A percentile compares a stretch with the other conserved stretches of the same genome.
Conservation (phyloP, 2,888 invertebrate species). For the Lasiommata megera region DNA sequence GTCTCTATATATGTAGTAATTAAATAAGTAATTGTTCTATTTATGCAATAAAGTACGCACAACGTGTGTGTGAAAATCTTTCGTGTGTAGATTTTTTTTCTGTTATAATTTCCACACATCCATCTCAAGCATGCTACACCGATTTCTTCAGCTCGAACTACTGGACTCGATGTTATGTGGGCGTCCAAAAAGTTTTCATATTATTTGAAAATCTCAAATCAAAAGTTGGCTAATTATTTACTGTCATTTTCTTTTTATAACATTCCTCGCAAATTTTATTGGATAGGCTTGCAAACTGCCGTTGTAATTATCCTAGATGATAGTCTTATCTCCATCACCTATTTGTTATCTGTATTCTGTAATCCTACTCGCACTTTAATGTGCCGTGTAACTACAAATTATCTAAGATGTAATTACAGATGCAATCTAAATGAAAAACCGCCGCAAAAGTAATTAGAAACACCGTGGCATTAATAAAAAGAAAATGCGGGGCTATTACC, state of each 20-base stretch:
- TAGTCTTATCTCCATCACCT: conserved; percentile 4
- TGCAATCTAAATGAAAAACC: conserved; percentile 31
- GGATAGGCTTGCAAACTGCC: background rate
- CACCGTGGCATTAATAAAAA: conserved; percentile 21
- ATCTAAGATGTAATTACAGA: conserved; percentile 28
- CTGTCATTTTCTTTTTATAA: background rate
- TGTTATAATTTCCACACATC: too few relatives aligned
- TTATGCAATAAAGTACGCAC: too few relatives aligned
- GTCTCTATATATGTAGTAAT: too few relatives aligned
- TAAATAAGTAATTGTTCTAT: too few relatives aligned
- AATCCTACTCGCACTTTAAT: conserved; percentile 13
- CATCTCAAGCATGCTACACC: background rate
- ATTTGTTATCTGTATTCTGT: conserved; percentile 14
- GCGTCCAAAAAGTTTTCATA: too few relatives aligned
- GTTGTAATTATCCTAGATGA: conserved; percentile 7
- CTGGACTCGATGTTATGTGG: too few relatives aligned
- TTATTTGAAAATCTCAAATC: too few relatives aligned
- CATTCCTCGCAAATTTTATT: background rate
- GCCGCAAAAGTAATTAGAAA: conserved; percentile 30
- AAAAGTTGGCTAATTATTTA: too few relatives aligned
- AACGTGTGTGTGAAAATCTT: too few relatives aligned
- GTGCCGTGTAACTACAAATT: conserved; percentile 15
- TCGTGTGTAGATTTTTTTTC: too few relatives aligned
- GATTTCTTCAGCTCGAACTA: too few relatives aligned
- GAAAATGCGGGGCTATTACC: conserved; percentile 22